Percentiles rank a stretch among this genome's conserved stretches.
phyloP scores from a whole-genome alignment of 2,113 vertebrate species.

The Spermophilus dauricus region DNA sequence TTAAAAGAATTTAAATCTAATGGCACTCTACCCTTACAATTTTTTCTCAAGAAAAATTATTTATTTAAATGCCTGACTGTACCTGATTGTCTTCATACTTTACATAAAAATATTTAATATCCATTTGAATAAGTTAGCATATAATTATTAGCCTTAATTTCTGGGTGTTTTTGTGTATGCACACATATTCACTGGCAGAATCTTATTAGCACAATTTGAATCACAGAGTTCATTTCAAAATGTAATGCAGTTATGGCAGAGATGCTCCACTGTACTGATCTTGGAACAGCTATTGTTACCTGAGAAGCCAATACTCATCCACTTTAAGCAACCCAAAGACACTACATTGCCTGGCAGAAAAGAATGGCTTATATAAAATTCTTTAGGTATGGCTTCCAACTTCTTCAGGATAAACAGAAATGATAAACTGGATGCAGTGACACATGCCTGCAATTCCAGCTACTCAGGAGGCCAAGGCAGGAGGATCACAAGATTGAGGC shows the following conservation, averaged over 20 bases:
- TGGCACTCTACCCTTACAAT: neutral
- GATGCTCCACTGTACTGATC: neutral
- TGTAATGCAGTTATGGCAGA: neutral
- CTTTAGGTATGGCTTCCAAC: neutral
- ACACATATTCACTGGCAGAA: neutral
- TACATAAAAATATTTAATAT: neutral
- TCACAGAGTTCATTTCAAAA: slow-evolving; percentile 66
- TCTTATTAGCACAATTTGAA: slow-evolving; percentile 56
- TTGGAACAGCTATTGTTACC: neutral
- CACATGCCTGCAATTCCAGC: neutral
- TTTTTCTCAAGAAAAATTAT: slow-evolving; percentile 40
- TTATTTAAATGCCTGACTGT: slow-evolving; percentile 43
- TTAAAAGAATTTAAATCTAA: neutral
- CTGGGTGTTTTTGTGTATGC: neutral
- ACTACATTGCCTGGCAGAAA: neutral
- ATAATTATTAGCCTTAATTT: slow-evolving; percentile 47
- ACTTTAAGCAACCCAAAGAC: neutral
- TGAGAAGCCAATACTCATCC: neutral
- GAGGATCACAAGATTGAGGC: neutral
- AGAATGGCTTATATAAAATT: neutral
- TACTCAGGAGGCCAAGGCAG: neutral
- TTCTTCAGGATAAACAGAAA: slow-evolving; percentile 9
- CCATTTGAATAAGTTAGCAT: neutral
- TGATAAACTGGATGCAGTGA: neutral
- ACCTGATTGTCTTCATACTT: neutral